Conservation (phyloP, 1,140 invertebrate species). For the Asobara japonica region DNA sequence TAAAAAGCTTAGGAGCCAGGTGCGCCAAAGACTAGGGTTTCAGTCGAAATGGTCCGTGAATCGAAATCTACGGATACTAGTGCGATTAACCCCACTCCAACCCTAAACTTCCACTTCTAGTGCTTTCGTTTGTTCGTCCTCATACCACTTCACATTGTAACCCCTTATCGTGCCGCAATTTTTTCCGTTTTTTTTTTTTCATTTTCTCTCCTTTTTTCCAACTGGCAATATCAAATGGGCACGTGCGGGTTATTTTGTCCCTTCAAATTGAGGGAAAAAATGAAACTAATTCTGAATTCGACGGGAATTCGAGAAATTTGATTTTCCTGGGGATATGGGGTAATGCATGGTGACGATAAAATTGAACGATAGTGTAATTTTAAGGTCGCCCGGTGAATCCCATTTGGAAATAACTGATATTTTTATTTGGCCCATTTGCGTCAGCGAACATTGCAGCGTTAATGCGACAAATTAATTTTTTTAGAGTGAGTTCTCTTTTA, state of each 20-base stretch:
- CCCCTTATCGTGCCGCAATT: neutral
- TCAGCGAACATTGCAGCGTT: neutral
- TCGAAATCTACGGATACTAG: slow-evolving; percentile 30
- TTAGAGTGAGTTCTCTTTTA: neutral
- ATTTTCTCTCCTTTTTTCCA: neutral
- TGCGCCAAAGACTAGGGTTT: slow-evolving; percentile 3
- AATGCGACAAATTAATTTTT: neutral
- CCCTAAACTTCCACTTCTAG: slow-evolving; percentile 19
- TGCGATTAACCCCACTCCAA: slow-evolving; percentile 18
- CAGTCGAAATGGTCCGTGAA: slow-evolving; percentile 17
- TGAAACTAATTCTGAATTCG: neutral
- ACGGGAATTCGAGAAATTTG: neutral
- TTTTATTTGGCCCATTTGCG: neutral
- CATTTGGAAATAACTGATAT: neutral
- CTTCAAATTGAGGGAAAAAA: neutral
- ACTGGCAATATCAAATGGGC: neutral
- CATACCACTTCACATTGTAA: neutral
- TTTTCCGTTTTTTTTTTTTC: neutral
- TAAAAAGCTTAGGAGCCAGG: slow-evolving; percentile 30
- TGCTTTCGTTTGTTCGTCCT: slow-evolving; percentile 25
- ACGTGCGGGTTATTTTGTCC: neutral
- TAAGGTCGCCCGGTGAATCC: neutral
- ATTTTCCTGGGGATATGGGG: neutral
- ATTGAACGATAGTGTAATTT: neutral
- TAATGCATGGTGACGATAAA: neutral